These are phyloP conservation scores for Pseudochaenichthys georgianus DNA, from an alignment of 2,797 vertebrate species.

Conservation along the genomic window DNA sequence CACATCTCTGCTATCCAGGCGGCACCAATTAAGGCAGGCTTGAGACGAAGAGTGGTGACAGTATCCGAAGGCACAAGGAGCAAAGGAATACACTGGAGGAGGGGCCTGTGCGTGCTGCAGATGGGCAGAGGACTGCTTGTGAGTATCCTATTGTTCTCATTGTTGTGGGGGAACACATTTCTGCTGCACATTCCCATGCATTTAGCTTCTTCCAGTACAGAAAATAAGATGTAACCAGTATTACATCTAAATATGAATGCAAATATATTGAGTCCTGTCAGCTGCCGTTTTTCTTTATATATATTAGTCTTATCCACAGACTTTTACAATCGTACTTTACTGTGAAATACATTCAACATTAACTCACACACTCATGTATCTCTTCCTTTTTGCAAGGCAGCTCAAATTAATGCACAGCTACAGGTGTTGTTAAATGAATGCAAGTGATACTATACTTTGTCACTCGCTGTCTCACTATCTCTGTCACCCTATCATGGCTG, in stretches of 20 bases:
- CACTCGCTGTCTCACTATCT: slow-evolving; percentile 22
- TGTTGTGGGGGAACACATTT: slow-evolving; percentile 46
- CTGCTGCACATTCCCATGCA: slow-evolving; percentile 2
- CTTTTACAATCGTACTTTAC: slow-evolving; percentile 39
- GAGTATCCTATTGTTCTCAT: slow-evolving; percentile 74
- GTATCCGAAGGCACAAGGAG: slow-evolving; percentile 22
- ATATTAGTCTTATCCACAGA: slow-evolving; percentile 26
- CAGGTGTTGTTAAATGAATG: slow-evolving; percentile 31
- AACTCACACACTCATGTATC: slow-evolving; percentile 35
- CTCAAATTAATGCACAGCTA: slow-evolving; percentile 48
- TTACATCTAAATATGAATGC: slow-evolving; percentile 10
- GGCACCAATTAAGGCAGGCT: slow-evolving; percentile 46
- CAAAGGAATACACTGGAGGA: slow-evolving; percentile 45
- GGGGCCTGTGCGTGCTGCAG: slow-evolving; percentile 54
- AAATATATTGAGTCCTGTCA: slow-evolving; percentile 32
- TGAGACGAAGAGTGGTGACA: slow-evolving; percentile 58
- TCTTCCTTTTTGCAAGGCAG: not conserved
- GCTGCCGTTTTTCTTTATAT: slow-evolving; percentile 31
- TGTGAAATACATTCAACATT: slow-evolving; percentile 22
- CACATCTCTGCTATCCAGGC: slow-evolving; percentile 39
- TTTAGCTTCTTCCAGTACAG: slow-evolving; percentile 8
- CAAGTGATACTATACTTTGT: slow-evolving; percentile 18
- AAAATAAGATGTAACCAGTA: slow-evolving; percentile 24
- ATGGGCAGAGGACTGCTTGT: slow-evolving; percentile 69
- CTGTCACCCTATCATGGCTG: slow-evolving; percentile 18